A percentile compares a stretch with the other conserved stretches of the same genome.
These are phyloP conservation scores for Calameuta pallipes DNA, from an alignment of 2,888 invertebrate species.

Conservation along the genomic window DNA sequence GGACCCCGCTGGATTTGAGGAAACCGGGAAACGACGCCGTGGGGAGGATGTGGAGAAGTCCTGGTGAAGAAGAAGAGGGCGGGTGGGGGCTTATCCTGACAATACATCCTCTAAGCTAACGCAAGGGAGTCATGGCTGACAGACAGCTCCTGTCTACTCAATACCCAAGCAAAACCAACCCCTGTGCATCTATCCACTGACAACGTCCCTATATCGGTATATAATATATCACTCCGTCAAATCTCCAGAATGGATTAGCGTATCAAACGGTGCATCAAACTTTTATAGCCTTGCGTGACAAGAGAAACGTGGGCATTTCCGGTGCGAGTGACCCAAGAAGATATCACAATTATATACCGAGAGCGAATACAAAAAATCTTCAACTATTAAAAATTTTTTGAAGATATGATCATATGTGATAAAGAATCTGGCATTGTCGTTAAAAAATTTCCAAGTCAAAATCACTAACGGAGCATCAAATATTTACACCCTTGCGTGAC, in stretches of 20 bases:
- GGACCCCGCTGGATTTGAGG: slow-evolving; percentile 23
- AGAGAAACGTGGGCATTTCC: not conserved
- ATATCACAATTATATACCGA: not conserved
- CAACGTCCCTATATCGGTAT: slow-evolving; percentile 6
- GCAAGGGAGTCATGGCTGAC: slow-evolving; percentile 37
- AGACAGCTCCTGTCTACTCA: slow-evolving; percentile 57
- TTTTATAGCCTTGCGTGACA: not conserved
- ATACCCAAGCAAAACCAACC: slow-evolving; percentile 50
- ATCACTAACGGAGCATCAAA: not conserved
- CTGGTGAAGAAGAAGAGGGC: slow-evolving; percentile 30
- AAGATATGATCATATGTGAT: not conserved
- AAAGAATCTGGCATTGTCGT: not conserved
- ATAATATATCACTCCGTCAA: not conserved
- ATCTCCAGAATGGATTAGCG: not conserved
- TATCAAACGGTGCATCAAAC: not conserved
- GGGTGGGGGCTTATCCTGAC: slow-evolving; percentile 51
- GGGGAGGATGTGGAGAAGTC: slow-evolving; percentile 23
- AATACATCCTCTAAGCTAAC: slow-evolving; percentile 52
- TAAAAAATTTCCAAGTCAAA: not conserved
- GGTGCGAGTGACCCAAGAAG: not conserved
- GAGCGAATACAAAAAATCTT: not conserved
- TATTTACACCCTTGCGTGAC: not conserved
- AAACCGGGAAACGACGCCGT: slow-evolving; percentile 19
- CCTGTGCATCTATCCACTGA: slow-evolving; percentile 17
- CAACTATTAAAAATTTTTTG: not conserved